These are phyloP conservation scores for Cyclina sinensis DNA, from an alignment of 1,140 invertebrate genomes.

Conservation along the genomic window DNA sequence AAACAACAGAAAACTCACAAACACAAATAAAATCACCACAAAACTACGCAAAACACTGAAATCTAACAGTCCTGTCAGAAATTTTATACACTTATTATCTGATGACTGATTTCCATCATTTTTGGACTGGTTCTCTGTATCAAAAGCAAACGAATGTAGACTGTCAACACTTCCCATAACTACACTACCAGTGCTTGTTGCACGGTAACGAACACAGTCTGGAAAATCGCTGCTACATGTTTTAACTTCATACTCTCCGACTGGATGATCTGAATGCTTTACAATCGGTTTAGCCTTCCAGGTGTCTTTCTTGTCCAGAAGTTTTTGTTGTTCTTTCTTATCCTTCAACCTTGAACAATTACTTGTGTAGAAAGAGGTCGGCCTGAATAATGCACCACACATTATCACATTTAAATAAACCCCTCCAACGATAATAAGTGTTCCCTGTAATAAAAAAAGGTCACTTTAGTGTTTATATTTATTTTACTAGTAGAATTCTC, in stretches of 20 bases:
- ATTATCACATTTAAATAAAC: constrained; percentile 72
- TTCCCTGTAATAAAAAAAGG: constrained; percentile 59
- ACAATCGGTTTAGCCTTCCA: constrained; percentile 25
- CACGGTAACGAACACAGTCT: not conserved
- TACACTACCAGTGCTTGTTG: constrained; percentile 50
- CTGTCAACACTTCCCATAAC: constrained; percentile 62
- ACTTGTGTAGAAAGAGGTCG: constrained; percentile 61
- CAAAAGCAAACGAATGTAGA: constrained; percentile 39
- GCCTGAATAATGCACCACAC: constrained; percentile 71
- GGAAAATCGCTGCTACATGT: not conserved
- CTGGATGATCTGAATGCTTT: not conserved
- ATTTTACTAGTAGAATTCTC: too few relatives aligned
- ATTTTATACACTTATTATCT: constrained; percentile 46
- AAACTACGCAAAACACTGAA: constrained; percentile 77
- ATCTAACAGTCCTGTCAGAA: constrained; percentile 71
- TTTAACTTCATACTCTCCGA: constrained; percentile 33
- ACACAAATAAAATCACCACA: constrained; percentile 72
- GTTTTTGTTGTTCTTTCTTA: not conserved
- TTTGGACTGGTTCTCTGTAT: constrained; percentile 38
- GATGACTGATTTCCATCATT: not conserved
- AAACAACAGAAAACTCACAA: constrained; percentile 78
- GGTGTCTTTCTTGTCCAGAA: not conserved
- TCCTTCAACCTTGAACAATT: not conserved
- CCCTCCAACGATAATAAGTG: constrained; percentile 71
- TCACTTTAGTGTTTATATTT: too few relatives aligned